Evolutionary conservation across 2,113 vertebrate genomes (phyloP).

Genomic region (Pogonocichla stellata): DNA sequence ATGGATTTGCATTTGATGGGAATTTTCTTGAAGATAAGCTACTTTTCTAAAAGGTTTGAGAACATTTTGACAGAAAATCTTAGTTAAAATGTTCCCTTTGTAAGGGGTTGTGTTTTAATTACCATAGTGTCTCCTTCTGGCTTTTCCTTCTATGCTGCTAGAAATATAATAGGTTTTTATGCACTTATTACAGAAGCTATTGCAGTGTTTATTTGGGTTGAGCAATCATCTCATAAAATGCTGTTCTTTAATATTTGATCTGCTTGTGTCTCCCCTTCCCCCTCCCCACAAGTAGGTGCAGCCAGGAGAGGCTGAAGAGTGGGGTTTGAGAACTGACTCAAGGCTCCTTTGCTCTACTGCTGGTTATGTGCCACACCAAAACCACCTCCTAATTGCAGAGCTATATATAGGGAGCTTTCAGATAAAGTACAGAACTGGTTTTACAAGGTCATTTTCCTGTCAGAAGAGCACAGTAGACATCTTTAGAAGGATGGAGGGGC

Average conservation of each 20-base stretch:
- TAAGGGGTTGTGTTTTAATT: not conserved
- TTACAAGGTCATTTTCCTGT: not conserved
- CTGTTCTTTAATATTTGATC: not conserved
- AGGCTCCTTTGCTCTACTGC: not conserved
- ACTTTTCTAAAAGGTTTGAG: not conserved
- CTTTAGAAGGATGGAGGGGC: not conserved
- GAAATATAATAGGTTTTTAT: not conserved
- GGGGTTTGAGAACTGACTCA: not conserved
- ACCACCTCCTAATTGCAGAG: not conserved
- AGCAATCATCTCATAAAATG: not conserved
- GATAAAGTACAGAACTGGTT: not conserved
- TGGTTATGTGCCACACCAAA: not conserved
- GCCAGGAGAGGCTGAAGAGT: not conserved
- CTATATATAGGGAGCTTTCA: not conserved
- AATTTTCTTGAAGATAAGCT: not conserved
- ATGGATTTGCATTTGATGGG: not conserved
- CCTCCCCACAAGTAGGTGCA: not conserved
- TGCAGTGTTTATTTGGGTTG: not conserved
- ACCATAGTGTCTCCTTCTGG: not conserved
- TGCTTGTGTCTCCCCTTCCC: not conserved
- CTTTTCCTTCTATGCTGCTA: not conserved
- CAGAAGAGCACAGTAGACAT: not conserved
- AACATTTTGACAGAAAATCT: not conserved
- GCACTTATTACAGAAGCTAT: not conserved
- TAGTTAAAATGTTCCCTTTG: not conserved